Base-by-base conservation (phyloP, 2,888 invertebrate species). In the Selenia dentaria region DNA sequence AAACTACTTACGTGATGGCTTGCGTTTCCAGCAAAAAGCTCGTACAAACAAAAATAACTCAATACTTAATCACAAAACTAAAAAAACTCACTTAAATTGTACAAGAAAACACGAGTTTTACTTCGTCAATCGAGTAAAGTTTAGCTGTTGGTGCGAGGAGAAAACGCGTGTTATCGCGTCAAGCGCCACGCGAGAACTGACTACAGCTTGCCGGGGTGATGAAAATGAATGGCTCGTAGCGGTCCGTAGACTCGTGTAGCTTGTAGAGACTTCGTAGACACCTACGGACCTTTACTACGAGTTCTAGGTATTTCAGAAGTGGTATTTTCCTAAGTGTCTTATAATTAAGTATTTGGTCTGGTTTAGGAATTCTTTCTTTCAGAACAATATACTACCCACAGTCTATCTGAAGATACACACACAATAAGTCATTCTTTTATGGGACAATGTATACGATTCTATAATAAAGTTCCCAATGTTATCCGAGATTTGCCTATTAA, bases 101-200 rank as follows among this genome's bases (percentile, higher is more conserved):
- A 25, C 1, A 22, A 12, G 16, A 40, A 35, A 27, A 14, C 11
- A 26, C 39, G 35, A 43, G 29, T 36, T 10, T 6, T 28, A 33
- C 18, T 18, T 40, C 43, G 49, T 25, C n/a, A 28, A 29, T 31
- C 49, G 49, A 32, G 44, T 39, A 49, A 49, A 49, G 44, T 52
- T 52, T 38, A 14, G 9, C 1, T 3, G 22, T 4, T 1, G 8
- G 29, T 24, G 41, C 26, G 18, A 32, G 18, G 20, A 14, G 10
- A 16, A 24, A 8, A 16, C 34, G 37, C 52, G 38, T 39, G 27
- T 27, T 11, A 6, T 26, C 27, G 24, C n/a, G 16, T 8, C 41
- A 35, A 45, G 48, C 48, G 44, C 45, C 9, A 48, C 29, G 39
- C 48, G 44, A 48, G 2, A 27, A 52, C 52, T 52, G 27, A 12